phyloP scores from a whole-genome alignment of 2,888 invertebrate species.

The Entomobrya proxima region DNA sequence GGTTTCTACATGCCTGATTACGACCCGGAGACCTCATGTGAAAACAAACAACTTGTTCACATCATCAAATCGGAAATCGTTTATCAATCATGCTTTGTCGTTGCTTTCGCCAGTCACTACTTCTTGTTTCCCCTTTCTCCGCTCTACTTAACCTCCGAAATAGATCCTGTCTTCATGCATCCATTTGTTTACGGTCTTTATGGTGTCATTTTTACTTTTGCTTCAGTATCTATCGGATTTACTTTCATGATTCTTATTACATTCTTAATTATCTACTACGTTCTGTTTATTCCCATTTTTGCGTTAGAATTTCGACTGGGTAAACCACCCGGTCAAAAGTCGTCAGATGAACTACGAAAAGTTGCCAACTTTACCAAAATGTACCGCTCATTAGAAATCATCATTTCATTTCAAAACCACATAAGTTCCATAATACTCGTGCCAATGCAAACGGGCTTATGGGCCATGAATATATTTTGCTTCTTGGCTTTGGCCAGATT shows the following conservation, averaged over 20 bases:
- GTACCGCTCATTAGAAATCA: slow-evolving; percentile 14
- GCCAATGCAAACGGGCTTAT: neutral
- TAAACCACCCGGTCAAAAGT: neutral
- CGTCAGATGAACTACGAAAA: neutral
- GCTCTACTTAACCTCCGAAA: slow-evolving; percentile 16
- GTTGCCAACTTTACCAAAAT: slow-evolving; percentile 4
- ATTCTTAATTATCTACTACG: neutral
- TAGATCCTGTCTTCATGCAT: neutral
- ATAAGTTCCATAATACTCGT: neutral
- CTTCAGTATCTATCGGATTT: neutral
- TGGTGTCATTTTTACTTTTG: neutral
- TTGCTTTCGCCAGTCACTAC: neutral
- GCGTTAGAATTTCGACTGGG: slow-evolving; percentile 15
- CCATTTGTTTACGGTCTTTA: neutral
- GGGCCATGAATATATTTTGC: neutral
- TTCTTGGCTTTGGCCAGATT: neutral
- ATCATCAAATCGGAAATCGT: neutral
- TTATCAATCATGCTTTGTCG: neutral
- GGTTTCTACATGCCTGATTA: slow-evolving; percentile 13
- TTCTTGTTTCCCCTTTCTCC: slow-evolving; percentile 20
- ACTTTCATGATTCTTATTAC: neutral
- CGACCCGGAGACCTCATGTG: neutral
- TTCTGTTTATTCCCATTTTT: slow-evolving; percentile 29
- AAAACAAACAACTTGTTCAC: neutral
- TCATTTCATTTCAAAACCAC: neutral